phyloP scores from a whole-genome alignment of 2,797 vertebrate species.

The Forpus xanthops region DNA sequence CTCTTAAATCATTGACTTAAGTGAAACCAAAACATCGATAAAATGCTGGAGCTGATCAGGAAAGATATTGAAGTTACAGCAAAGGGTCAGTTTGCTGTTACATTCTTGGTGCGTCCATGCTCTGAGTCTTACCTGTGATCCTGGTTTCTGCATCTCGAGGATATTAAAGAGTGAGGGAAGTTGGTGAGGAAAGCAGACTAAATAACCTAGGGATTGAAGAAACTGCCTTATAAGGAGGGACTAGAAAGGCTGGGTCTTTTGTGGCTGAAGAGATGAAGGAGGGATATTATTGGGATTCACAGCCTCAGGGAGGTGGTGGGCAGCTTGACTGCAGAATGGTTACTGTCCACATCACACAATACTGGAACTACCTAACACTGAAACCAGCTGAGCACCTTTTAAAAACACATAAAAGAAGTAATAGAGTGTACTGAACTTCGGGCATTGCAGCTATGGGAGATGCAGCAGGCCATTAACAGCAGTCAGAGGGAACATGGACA shows the following conservation, averaged over 20 bases:
- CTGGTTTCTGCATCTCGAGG: not conserved
- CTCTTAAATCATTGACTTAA: not conserved
- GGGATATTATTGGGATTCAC: not conserved
- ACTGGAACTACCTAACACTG: accelerated
- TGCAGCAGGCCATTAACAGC: not conserved
- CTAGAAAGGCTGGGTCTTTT: not conserved
- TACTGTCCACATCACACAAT: not conserved
- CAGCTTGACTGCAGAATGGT: not conserved
- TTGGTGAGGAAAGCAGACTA: not conserved
- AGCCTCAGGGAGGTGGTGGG: not conserved
- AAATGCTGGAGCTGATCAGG: not conserved
- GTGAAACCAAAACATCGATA: not conserved
- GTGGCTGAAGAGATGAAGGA: not conserved
- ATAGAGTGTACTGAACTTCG: not conserved
- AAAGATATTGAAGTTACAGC: not conserved
- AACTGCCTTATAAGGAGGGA: not conserved
- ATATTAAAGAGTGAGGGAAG: not conserved
- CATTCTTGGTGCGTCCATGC: not conserved
- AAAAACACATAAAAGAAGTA: not conserved
- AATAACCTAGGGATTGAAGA: not conserved
- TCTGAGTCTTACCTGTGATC: not conserved
- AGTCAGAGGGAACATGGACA: not conserved
- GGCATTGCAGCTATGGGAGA: not conserved
- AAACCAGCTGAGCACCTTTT: not conserved
- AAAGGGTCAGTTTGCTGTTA: not conserved